phyloP scores from a whole-genome alignment of 1,140 invertebrate genomes.

The Drosophila willistoni region DNA sequence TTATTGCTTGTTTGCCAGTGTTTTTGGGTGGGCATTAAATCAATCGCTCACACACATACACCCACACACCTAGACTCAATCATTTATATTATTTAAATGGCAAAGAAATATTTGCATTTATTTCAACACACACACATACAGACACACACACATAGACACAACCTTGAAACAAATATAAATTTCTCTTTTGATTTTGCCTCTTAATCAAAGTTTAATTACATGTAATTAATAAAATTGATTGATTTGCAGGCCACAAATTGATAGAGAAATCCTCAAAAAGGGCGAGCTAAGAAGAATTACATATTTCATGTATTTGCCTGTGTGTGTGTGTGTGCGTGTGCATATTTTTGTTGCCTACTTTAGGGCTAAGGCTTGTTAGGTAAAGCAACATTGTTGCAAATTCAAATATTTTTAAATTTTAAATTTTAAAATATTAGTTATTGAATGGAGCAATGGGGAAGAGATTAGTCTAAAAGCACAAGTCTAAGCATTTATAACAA shows the following conservation, averaged over 20 bases:
- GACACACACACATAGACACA: slow-evolving; percentile 38
- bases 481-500: no score
- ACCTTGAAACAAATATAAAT: slow-evolving; percentile 66
- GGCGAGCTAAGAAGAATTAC: neutral
- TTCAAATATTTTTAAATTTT: no score
- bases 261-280: slow-evolving; percentile 6
- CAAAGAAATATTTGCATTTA: slow-evolving; percentile 74
- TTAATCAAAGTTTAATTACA: slow-evolving; percentile 79
- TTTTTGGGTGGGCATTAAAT: slow-evolving; percentile 32
- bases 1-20: slow-evolving; percentile 6
- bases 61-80: slow-evolving; percentile 23
- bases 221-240: slow-evolving; percentile 77
- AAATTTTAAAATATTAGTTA: no score
- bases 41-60: slow-evolving; percentile 30
- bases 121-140: slow-evolving; percentile 22
- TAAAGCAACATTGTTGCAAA: no score
- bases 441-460: no score
- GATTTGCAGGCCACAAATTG: slow-evolving; percentile 51
- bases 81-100: slow-evolving; percentile 54
- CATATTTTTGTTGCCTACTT: slow-evolving; percentile 2
- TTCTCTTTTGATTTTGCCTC: slow-evolving; percentile 34
- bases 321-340: neutral
- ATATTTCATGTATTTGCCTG: neutral
- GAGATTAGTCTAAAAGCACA: no score
- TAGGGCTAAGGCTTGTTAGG: neutral